Percentiles rank a stretch among this genome's conserved stretches.
Evolutionary conservation across 2,888 invertebrate genomes (phyloP).

Genomic region (Petrophora chlorosata): DNA sequence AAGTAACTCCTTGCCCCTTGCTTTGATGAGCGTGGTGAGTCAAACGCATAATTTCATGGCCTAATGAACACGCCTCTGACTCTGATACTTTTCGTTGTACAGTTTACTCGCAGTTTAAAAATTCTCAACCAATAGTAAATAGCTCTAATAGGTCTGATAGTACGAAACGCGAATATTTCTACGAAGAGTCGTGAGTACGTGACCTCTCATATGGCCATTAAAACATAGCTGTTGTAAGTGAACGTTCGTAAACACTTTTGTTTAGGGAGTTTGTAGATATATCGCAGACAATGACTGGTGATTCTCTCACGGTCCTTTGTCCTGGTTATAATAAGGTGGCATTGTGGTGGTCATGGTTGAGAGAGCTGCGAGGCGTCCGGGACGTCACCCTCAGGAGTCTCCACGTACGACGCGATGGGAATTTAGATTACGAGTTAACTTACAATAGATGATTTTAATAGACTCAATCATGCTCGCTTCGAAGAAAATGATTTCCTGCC

Average conservation of each 20-base stretch:
- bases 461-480: slow-evolving; percentile 50
- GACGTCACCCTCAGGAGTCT: slow-evolving; percentile 64
- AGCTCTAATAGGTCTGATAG: not conserved
- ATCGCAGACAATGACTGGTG: slow-evolving; percentile 55
- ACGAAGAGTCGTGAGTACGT: slow-evolving; percentile 10
- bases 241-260: slow-evolving; percentile 24
- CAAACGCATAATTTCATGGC: slow-evolving; percentile 61
- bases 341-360: slow-evolving; percentile 73
- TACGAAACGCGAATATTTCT: slow-evolving; percentile 13
- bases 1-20: slow-evolving; percentile 43
- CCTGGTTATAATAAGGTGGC: slow-evolving; percentile 67
- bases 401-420: slow-evolving; percentile 62
- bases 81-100: slow-evolving; percentile 21
- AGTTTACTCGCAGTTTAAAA: slow-evolving; percentile 37
- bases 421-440: slow-evolving; percentile 70
- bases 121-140: slow-evolving; percentile 24
- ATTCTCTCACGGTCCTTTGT: slow-evolving; percentile 70
- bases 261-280: slow-evolving; percentile 38
- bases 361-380: slow-evolving; percentile 57
- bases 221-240: slow-evolving; percentile 6
- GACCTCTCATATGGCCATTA: slow-evolving; percentile 16
- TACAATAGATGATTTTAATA: slow-evolving; percentile 65
- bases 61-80: slow-evolving; percentile 49
- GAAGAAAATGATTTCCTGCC: slow-evolving; percentile 41
- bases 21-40: slow-evolving; percentile 45